Evolutionary conservation across 2,113 vertebrate species (phyloP), one percentile per base, ranked within the genome.

Genomic region (Cavia porcellus): DNA sequence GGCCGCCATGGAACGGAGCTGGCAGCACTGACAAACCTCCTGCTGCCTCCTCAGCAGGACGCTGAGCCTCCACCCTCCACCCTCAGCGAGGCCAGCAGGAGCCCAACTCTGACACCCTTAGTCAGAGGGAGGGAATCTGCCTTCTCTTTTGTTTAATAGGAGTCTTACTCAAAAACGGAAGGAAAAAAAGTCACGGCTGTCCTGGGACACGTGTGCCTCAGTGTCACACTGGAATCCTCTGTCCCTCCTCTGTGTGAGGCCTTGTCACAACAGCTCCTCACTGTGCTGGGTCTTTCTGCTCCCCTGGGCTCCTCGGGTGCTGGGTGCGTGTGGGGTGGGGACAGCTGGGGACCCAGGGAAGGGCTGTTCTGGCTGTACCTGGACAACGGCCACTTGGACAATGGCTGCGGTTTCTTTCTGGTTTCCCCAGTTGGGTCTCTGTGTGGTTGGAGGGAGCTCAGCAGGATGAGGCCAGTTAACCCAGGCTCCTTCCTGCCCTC

Each of bases 181-280:
- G 47, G 83, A 32, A 57, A 38, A 0, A 62, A 62, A 42, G 19
- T 30, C 13, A 5, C 57, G 59, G 24, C 7, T 28, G 3, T 45
- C 62, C 5, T 22, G 52, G 62, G 4, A 8, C 45, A 38, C 22
- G 75, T 52, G 32, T 50, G 7, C 4, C 75, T 61, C 32, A 85
- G 8, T 17, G 4, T 19, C n/a, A 2, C 15, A 19, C 68, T 32
- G 38, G 50, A 42, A 1, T 2, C 3, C 13, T 52, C 5, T 30
- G 64, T 5, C 5, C 50, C 9, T 61, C 68, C 25, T 81, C 8
- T 92, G 32, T 15, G 42, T 13, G 45, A 55, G 25, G 24, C 42
- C 80, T 32, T 61, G 13, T 55, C 42, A 7, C 2, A 45, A 32
- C 14, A 87, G 57, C 32, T 64, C 45, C 70, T 61, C 55, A 32